A percentile compares a stretch with the other conserved stretches of the same genome.
phyloP scores from a whole-genome alignment of 2,888 invertebrate species.

The Trisateles emortualis region DNA sequence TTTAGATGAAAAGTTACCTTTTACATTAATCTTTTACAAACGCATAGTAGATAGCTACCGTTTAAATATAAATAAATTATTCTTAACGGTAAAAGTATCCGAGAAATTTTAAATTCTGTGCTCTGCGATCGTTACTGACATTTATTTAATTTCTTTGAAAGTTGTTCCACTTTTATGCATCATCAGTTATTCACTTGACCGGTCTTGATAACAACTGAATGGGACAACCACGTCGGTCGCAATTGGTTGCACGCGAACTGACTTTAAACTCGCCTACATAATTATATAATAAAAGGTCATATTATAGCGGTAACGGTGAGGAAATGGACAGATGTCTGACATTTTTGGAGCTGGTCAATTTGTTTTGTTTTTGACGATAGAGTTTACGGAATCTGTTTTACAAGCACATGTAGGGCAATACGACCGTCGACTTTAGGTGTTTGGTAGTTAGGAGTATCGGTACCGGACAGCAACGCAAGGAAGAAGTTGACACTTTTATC shows the following conservation, averaged over 20 bases:
- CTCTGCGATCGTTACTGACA: constrained; percentile 19
- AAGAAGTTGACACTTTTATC: no score
- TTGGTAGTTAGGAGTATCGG: no score
- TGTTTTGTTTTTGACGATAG: no score
- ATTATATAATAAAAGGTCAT: constrained; percentile 6
- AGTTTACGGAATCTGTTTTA: no score
- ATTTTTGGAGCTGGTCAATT: neutral
- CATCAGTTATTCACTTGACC: constrained; percentile 31
- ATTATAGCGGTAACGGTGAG: neutral
- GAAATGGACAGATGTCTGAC: neutral
- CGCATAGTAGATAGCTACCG: neutral
- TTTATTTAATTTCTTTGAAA: constrained; percentile 44
- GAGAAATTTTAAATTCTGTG: constrained; percentile 19
- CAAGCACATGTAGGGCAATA: no score
- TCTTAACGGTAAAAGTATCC: neutral
- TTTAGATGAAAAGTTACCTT: no score
- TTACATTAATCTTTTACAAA: no score
- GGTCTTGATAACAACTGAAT: constrained; percentile 15
- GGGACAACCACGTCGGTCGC: constrained; percentile 8
- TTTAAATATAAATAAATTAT: neutral
- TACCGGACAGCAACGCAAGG: no score
- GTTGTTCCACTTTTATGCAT: constrained; percentile 43
- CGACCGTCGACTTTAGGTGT: no score
- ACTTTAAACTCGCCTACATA: neutral
- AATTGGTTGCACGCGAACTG: neutral